Base-by-base conservation (phyloP, 2,888 invertebrate genomes). In the Scrobipalpa costella region DNA sequence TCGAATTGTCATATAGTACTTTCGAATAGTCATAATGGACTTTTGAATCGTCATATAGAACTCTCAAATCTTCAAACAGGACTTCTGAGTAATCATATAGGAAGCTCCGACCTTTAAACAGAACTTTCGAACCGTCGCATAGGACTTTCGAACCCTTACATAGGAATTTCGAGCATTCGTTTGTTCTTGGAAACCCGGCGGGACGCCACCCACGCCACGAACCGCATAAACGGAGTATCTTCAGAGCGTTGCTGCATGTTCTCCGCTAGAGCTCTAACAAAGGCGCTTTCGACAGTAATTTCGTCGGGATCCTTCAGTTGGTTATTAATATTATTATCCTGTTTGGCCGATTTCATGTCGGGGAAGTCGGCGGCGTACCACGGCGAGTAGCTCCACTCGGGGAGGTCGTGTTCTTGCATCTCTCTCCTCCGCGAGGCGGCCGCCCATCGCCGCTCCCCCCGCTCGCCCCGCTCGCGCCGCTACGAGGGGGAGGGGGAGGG, bases 401-500 rank as follows among this genome's bases (percentile, higher is more conserved):
- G n/a, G 15, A 15, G n/a, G 44, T n/a, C n/a, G 44, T 5, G n/a
- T 5, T 44, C 44, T 6, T n/a, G n/a, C n/a, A 44, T 1, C n/a
- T n/a, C n/a, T n/a, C n/a, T n/a, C 27, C 27, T 27, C 3, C 44
- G 44, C 9, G n/a, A 15, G 5, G 44, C n/a, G 44, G 44, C 15
- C 44, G 44, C 44, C n/a, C 44, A 1, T 19, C 50, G 50, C 50
- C 1, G 3, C 9, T 17, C 50, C 7, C 7, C 3, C 6, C 17
- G 50, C 21, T 50, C n/a, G n/a, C n/a, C n/a, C n/a, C n/a, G n/a
- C 9, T 17, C 50, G 9, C 7, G 15, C 6, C 17, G 50, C 21
- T 50, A 50, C 19, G 50, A 50, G 50, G 50, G 62, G 61, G 61
- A 40, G 33, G 65, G 67, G 15, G 15, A 38, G 70, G 21, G 19